phyloP scores from a whole-genome alignment of 2,113 vertebrate genomes.

The Noturus placidus region DNA sequence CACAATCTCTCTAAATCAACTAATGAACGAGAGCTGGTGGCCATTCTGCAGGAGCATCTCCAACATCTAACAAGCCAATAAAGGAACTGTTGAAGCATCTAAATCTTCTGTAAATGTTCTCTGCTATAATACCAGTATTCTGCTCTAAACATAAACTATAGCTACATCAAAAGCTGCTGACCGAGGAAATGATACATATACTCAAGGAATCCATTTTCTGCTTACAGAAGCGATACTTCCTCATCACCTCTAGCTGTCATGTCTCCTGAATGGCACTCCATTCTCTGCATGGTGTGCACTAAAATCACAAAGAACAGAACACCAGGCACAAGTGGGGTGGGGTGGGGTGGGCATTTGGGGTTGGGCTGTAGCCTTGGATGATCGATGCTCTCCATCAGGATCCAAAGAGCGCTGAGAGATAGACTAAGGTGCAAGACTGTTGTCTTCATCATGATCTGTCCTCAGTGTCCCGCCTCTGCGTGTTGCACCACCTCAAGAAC shows the following conservation, averaged over 20 bases:
- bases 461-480: conserved; percentile 4
- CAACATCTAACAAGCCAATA: neutral
- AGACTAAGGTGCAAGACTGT: conserved; percentile 30
- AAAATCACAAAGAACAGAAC: conserved; percentile 31
- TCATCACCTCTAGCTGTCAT: conserved; percentile 5
- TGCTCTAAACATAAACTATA: conserved; percentile 12
- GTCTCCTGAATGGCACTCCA: conserved; percentile 14
- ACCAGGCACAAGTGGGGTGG: neutral
- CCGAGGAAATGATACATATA: neutral
- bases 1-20: neutral
- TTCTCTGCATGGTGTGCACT: neutral
- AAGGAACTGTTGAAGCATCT: neutral
- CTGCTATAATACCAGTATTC: conserved; percentile 11
- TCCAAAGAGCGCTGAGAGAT: conserved; percentile 14
- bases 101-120: conserved; percentile 14
- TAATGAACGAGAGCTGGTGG: neutral
- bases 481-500: conserved; percentile 10
- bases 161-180: neutral
- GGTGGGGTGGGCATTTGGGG: neutral
- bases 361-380: conserved; percentile 25
- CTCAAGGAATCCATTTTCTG: conserved; percentile 1
- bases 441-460: conserved; percentile 36
- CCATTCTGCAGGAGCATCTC: neutral
- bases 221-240: conserved; percentile 14
- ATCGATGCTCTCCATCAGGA: conserved; percentile 6